phyloP scores from a whole-genome alignment of 1,140 invertebrate species.

The Leptopilina boulardi region DNA sequence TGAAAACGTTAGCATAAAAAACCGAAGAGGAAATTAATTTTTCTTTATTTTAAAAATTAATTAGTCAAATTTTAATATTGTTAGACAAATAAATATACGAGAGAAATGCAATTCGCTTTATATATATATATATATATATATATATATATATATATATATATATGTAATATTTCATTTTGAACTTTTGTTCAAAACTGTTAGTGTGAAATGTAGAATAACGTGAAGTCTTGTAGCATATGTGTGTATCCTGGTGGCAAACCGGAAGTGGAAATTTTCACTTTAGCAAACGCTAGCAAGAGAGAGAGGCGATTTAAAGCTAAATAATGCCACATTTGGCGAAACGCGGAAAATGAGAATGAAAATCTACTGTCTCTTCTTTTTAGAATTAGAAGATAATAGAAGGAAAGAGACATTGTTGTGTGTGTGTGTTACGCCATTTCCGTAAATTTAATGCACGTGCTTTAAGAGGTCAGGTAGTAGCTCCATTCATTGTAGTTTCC shows the following conservation, averaged over 20 bases:
- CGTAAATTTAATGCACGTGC: not conserved
- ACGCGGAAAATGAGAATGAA: constrained; percentile 42
- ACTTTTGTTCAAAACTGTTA: not conserved
- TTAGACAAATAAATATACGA: not conserved
- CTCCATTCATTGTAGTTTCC: constrained; percentile 7
- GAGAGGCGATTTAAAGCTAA: constrained; percentile 52
- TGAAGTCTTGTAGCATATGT: not conserved
- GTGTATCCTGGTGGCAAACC: constrained; percentile 33
- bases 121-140: no score
- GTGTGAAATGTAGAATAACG: not conserved
- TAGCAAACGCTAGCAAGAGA: constrained; percentile 30
- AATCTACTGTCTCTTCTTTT: constrained; percentile 54
- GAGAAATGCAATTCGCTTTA: no score
- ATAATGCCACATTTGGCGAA: constrained; percentile 41
- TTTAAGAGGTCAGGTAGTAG: constrained; percentile 2
- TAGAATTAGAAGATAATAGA: constrained; percentile 58
- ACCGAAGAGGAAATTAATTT: no score
- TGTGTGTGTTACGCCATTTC: not conserved
- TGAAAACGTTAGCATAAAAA: not conserved
- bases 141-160: no score
- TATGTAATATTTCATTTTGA: constrained; percentile 5
- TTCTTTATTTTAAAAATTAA: not conserved
- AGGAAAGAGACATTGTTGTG: not conserved
- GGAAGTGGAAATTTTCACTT: constrained; percentile 44
- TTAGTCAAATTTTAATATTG: not conserved